phyloP scores from a whole-genome alignment of 2,888 invertebrate genomes.

The Ernsta delagoae region DNA sequence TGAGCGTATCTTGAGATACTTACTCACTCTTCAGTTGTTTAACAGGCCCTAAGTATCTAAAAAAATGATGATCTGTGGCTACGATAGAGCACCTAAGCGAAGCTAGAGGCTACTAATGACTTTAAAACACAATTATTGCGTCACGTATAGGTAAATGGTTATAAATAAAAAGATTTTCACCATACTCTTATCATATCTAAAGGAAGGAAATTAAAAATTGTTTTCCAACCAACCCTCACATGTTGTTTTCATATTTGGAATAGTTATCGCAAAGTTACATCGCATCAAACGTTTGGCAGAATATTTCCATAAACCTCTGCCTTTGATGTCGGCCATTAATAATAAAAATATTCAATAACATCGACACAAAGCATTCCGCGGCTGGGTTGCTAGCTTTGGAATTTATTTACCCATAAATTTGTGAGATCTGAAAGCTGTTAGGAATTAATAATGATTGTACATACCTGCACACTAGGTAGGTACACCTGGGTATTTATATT shows the following conservation, averaged over 20 bases:
- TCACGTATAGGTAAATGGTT: too few species aligned
- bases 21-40: too few species aligned
- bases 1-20: too few species aligned
- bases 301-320: constrained; percentile 58
- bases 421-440: background rate
- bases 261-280: constrained; percentile 58
- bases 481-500: too few species aligned
- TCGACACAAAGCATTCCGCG: constrained; percentile 59
- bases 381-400: constrained; percentile 47
- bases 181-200: background rate
- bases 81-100: too few species aligned
- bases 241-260: constrained; percentile 54
- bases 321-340: constrained; percentile 64
- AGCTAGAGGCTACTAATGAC: too few species aligned
- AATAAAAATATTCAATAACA: constrained; percentile 71
- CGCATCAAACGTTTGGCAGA: constrained; percentile 59
- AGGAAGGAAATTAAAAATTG: constrained; percentile 24
- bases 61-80: too few species aligned
- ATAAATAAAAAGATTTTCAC: background rate
- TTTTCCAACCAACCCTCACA: constrained; percentile 28
- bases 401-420: constrained; percentile 36
- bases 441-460: background rate
- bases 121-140: too few species aligned
- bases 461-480: too few species aligned
- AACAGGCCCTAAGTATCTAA: too few species aligned